Evolutionary conservation across 2,113 vertebrate species (phyloP), one percentile per base, ranked within the genome.

Genomic region (Ptilonorhynchus violaceus): DNA sequence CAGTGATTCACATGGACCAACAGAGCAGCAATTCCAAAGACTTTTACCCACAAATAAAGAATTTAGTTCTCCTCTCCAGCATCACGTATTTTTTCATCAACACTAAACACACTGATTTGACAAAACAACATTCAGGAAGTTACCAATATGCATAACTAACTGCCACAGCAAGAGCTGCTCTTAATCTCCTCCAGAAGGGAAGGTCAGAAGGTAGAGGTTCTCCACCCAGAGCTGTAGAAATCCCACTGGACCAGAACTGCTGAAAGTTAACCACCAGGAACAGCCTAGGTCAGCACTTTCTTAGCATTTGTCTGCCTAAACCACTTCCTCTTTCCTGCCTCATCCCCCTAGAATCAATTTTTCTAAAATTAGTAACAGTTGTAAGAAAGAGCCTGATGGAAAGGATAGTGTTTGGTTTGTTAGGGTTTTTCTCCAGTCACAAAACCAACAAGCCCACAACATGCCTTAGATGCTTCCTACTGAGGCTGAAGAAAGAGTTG

Each of bases 371-470:
- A 49, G 0, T 23, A 76, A 25, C 24, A 42, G 33, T 2, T 47
- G 5, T 50, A 23, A 72, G 24, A 28, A 74, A 58, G 15, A 92
- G 3, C 12, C 42, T 6, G 16, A 47, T 19, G 24, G 47, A 33
- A 2, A 22, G 15, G 19, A 10, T 0, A 28, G 6, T 4, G 11
- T 1, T 47, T 4, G 15, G 4, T n/a, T 59, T 60, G 19, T 66
- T 13, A 6, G 39, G 23, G 6, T 1, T 11, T 39, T 59, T 20
- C 23, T 3, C 7, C 33, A 33, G 18, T 11, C 17, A 49, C 31
- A 74, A 73, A 89, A 35, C 37, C 39, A 80, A 10, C 15, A 39
- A 25, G 10, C 9, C 20, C 46, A 39, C 37, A 63, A 16, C 33
- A 2, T 2, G 4, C 39, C 35, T 63, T 25, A 15, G 42, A 4